Base-by-base conservation (phyloP, 2,113 vertebrate genomes). In the Loxodonta africana region DNA sequence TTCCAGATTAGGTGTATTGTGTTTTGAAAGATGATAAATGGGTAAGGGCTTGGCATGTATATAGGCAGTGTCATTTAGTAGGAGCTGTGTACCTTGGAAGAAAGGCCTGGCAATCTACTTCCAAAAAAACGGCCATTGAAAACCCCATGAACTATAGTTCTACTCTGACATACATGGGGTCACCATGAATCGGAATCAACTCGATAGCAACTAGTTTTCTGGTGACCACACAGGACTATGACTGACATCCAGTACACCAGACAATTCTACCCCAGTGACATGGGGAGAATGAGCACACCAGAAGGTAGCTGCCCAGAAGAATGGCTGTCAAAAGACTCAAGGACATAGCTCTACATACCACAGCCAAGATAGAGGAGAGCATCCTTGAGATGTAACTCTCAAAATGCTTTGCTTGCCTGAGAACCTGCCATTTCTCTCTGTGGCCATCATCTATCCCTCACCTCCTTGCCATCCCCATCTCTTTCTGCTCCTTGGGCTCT, bases 11-110 rank as follows among this genome's bases (percentile, higher is more conserved):
- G 37, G 21, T 53, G 37, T 84, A 90, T 84, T 48, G 33, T 92
- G 15, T 71, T 91, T 57, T 88, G 60, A 82, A 85, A 88, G 15
- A 69, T 41, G 92, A 92, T 69, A 95, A 90, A 77, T 14, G 48
- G 6, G 7, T 74, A 41, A 93, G 6, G 20, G 26, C 25, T 78
- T 63, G 46, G 33, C 25, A 93, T 12, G 51, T 26, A 69, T 41
- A 37, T 83, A 80, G n/a, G 51, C 30, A 88, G 18, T 94, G 26
- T 91, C 73, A 82, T 60, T 82, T 53, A 46, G 80, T 37, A 53
- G 33, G 12, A 67, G 44, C 53, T 57, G 53, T 57, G 53, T 12
- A 57, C 53, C 53, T 57, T 57, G 53, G 53, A 57, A 57, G 12
- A 57, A 57, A 57, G 53, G 53, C 53, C 53, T 57, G 53, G 53